Evolutionary conservation across 2,888 invertebrate species (phyloP), one percentile per base, ranked within the genome.

Genomic region (Caenorhabditis wallacei): DNA sequence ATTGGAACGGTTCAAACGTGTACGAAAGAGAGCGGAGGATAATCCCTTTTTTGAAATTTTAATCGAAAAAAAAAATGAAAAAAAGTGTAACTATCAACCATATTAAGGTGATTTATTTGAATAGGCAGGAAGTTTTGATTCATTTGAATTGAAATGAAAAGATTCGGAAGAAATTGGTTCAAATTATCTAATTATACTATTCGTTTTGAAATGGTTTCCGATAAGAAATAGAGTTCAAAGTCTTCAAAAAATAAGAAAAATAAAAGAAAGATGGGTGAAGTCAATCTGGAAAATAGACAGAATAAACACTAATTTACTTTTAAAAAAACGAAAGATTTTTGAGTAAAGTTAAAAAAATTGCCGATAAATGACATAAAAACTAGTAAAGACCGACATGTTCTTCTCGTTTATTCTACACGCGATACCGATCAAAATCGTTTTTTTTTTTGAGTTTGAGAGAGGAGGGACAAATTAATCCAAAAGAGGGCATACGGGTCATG

Each of bases 1-100:
- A 75, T 66, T 75, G 66, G 75, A 75, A 75, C 75, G 75, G 64
- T 74, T 72, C 63, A 63, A 72, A 63, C 53, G 61, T 53, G 57
- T 46, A 57, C 30, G 75, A 54, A 24, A 66, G 51, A 66, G 22
- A 59, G 61, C 30, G 54, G 24, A 56, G 75, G 63, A 63, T 75
- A 37, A 63, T 63, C 75, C 51, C 30, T 66, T 48, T 75, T 75
- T 75, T 72, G 35, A 56, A 63, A 74, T 30, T 64, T 74, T 26
- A 53, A 64, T 56, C 48, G 51, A 61, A 43, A 53, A 30, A 70
- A 43, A 53, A 54, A 24, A 30, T 5, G 35, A 53, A 51, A 64
- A 59, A 53, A 26, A 61, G 43, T 54, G 51, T 72, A 40, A 30
- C 35, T 37, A n/a, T 48, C 24, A 22, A 61, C 24, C n/a, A 46